Evolutionary conservation across 2,113 vertebrate genomes (phyloP), one percentile per base, ranked within the genome.

Genomic region (Hystrix cristata): DNA sequence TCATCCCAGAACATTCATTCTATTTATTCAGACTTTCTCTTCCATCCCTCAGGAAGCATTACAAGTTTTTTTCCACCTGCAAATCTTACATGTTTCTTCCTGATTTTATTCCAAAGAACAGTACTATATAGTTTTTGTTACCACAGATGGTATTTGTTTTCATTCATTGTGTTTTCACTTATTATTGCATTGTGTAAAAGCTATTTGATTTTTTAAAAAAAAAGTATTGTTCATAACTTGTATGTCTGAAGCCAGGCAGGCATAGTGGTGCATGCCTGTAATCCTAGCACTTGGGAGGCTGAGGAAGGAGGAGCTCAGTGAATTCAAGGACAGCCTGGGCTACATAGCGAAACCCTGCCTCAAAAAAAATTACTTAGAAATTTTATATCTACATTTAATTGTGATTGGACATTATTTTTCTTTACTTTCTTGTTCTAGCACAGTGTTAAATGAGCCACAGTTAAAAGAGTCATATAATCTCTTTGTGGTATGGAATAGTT

Each of bases 381-480:
- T 90, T 95, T 82, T 79, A 67, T 1, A 83, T 94, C 29, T 82
- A 3, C 25, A 12, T 71, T 78, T n/a, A 76, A 84, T 59, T 94
- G 16, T 87, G 46, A 95, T 69, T 84, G 34, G n/a, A 90, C 25
- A 5, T 64, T 59, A 25, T 46, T 84, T 48, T 85, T 64, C 23
- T 62, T 72, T 48, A 23, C 55, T 83, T 72, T 95, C 15, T 81
- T 94, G 0, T 80, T 93, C 43, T 82, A 89, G 18, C 19, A 67
- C 7, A 67, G 19, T n/a, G 3, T 82, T 93, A 67, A 87, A 1
- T 87, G 6, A 64, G 11, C 0, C 38, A 83, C 16, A 65, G 51
- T 51, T n/a, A 48, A 60, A 60, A 57, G 19, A 81, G 67, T 88
- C 51, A 76, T 57, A 3, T 60, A 71, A n/a, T 43, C 13, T 81